These are phyloP conservation scores for Cariama cristata DNA, from an alignment of 2,113 vertebrate genomes.

Conservation along the genomic window DNA sequence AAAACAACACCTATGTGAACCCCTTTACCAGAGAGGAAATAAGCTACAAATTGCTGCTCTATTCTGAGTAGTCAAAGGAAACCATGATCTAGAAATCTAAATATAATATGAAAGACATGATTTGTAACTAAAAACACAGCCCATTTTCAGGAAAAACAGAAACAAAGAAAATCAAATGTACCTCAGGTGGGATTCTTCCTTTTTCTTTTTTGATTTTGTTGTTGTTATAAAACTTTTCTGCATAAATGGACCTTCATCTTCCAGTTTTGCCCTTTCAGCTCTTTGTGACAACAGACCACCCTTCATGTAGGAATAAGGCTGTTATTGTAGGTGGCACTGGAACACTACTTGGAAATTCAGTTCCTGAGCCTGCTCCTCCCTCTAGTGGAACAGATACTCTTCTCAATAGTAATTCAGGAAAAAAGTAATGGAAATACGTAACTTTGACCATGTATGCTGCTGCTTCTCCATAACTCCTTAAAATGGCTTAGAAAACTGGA, in stretches of 20 bases:
- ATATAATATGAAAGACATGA: background rate
- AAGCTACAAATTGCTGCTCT: background rate
- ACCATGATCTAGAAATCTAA: background rate
- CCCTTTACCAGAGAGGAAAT: background rate
- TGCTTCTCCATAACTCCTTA: background rate
- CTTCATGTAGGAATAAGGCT: accelerated
- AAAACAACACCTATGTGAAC: background rate
- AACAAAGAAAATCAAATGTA: background rate
- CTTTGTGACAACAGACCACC: background rate
- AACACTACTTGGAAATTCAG: background rate
- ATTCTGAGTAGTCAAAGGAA: background rate
- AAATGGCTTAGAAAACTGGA: background rate
- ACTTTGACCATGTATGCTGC: background rate
- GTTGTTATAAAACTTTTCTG: background rate
- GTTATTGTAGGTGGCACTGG: background rate
- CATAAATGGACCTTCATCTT: background rate
- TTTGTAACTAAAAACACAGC: background rate
- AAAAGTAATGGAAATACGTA: background rate
- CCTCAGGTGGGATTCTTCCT: background rate
- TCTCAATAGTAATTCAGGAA: background rate
- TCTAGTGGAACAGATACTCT: slow-evolving; percentile 49
- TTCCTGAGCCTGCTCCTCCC: slow-evolving; percentile 52
- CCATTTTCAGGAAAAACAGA: background rate
- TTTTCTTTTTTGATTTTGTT: background rate
- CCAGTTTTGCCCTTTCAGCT: background rate